phyloP scores from a whole-genome alignment of 2,888 invertebrate species.

The Trichopria drosophilae region DNA sequence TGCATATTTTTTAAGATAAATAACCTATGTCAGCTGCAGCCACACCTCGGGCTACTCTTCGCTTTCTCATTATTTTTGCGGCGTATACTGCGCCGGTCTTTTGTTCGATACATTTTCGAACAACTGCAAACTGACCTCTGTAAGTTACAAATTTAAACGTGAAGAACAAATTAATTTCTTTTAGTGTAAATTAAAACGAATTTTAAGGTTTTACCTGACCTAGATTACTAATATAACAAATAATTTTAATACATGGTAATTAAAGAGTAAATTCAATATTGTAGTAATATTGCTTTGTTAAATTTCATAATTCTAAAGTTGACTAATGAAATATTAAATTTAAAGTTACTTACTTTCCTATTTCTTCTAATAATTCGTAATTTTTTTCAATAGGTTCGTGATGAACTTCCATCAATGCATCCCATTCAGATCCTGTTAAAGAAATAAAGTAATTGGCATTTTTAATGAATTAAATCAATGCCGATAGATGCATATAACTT shows the following conservation, averaged over 20 bases:
- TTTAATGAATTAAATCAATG: slow-evolving; percentile 1
- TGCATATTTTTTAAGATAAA: not conserved
- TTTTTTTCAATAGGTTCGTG: slow-evolving; percentile 62
- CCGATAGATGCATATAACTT: not conserved
- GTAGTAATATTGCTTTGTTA: no score
- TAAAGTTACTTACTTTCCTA: slow-evolving; percentile 61
- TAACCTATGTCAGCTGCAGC: slow-evolving; percentile 63
- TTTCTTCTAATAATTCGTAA: slow-evolving; percentile 62
- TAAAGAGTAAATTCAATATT: no score
- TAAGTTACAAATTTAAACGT: slow-evolving; percentile 37
- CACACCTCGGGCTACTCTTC: slow-evolving; percentile 64
- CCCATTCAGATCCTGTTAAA: slow-evolving; percentile 52
- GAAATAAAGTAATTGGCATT: slow-evolving; percentile 4
- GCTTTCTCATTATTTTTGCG: slow-evolving; percentile 68
- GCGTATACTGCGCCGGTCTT: slow-evolving; percentile 63
- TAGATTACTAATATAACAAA: no score
- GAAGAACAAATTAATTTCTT: not conserved
- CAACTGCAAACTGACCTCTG: slow-evolving; percentile 70
- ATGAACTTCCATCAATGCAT: slow-evolving; percentile 58
- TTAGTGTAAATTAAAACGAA: no score
- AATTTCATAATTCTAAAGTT: no score
- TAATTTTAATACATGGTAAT: no score
- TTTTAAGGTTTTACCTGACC: no score
- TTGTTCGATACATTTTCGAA: slow-evolving; percentile 62
- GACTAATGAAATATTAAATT: no score